Percentiles rank a stretch among this genome's conserved stretches.
These are phyloP conservation scores for Exephanes ischioxanthus DNA, from an alignment of 2,888 invertebrate species.

Conservation along the genomic window DNA sequence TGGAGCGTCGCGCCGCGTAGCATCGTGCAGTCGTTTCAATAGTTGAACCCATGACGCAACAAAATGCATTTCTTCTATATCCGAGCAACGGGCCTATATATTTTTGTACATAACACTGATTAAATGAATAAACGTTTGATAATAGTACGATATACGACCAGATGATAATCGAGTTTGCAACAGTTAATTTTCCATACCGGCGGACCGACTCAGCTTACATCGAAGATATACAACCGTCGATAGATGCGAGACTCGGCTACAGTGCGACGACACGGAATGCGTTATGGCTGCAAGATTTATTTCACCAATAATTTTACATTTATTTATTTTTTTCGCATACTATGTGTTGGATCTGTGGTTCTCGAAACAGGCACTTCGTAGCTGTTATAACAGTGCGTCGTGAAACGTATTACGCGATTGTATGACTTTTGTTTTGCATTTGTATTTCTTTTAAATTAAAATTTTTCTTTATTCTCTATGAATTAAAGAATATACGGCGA, in stretches of 20 bases:
- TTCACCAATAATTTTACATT: conserved; percentile 82
- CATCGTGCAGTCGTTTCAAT: conserved; percentile 31
- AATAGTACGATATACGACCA: conserved; percentile 14
- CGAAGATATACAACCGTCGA: conserved; percentile 12
- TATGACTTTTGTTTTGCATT: conserved; percentile 62
- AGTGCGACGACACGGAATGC: conserved; percentile 35
- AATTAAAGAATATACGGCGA: conserved; percentile 57
- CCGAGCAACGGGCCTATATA: conserved; percentile 27
- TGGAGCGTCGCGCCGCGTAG: background rate
- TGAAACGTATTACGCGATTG: conserved; percentile 75
- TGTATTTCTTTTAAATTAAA: conserved; percentile 36
- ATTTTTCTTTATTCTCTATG: conserved; percentile 39
- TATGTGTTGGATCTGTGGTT: conserved; percentile 50
- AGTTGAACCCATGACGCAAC: conserved; percentile 34
- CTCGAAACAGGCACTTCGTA: conserved; percentile 71
- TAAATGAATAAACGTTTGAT: conserved; percentile 44
- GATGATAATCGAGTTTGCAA: conserved; percentile 5
- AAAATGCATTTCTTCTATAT: conserved; percentile 45
- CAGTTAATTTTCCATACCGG: background rate
- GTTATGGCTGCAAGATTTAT: conserved; percentile 81
- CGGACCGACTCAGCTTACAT: conserved; percentile 36
- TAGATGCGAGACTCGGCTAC: background rate
- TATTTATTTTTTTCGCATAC: conserved; percentile 72
- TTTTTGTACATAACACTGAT: conserved; percentile 65
- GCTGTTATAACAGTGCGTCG: conserved; percentile 73